Evolutionary conservation across 2,113 vertebrate genomes (phyloP).

Genomic region (Platysternon megacephalum): DNA sequence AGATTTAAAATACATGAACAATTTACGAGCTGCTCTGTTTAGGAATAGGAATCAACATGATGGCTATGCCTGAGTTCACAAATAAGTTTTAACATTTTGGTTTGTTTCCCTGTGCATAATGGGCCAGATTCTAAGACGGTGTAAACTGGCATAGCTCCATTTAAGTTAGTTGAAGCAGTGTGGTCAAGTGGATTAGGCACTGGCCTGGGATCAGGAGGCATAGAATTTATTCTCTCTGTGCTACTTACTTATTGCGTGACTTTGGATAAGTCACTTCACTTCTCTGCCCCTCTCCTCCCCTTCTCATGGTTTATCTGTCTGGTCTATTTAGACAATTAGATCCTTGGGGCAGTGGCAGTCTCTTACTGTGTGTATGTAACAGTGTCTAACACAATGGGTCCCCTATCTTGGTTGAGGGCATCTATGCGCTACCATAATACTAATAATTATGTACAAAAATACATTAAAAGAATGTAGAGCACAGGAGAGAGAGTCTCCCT

Average conservation of each 20-base stretch:
- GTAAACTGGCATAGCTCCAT: background rate
- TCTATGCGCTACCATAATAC: background rate
- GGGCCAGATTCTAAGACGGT: background rate
- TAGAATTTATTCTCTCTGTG: background rate
- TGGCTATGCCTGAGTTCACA: background rate
- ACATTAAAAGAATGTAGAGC: background rate
- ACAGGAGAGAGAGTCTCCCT: background rate
- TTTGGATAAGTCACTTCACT: background rate
- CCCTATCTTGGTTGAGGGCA: background rate
- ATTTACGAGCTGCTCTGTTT: conserved; percentile 34
- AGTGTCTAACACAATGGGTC: background rate
- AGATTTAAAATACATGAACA: conserved; percentile 28
- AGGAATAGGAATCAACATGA: background rate
- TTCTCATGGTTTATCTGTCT: background rate
- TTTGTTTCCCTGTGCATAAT: conserved; percentile 13
- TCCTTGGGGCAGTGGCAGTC: background rate
- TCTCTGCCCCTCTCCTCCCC: background rate
- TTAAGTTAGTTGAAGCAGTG: background rate
- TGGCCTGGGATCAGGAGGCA: background rate
- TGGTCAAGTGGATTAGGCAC: background rate
- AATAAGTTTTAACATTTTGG: conserved; percentile 37
- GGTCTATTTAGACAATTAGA: background rate
- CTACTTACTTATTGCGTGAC: background rate
- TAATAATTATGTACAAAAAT: background rate
- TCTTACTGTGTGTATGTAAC: too few species aligned